Evolutionary conservation across 2,113 vertebrate species (phyloP), one percentile per base, ranked within the genome.

Genomic region (Neomonachus schauinslandi): DNA sequence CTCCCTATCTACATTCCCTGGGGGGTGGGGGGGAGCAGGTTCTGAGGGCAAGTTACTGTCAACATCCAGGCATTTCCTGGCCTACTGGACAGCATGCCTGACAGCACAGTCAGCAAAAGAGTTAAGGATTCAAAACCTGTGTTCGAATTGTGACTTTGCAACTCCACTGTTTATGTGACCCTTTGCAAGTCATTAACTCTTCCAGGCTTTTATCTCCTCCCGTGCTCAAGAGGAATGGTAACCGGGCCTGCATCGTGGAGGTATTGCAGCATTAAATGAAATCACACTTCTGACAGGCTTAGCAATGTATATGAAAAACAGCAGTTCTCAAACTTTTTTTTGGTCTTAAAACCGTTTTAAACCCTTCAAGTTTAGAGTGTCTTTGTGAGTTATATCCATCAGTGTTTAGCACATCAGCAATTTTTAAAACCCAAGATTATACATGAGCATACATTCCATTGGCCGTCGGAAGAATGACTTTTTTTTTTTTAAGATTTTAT

Each of bases 1-100:
- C 53, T 93, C 72, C 49, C 8, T 49, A 79, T 19, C 51, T 39
- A 36, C 16, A 36, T 39, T 89, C 7, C 46, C 33, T 67, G 16
- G 3, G 9, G 67, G 33, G 16, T 1, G 8, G 39, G 4, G 2
- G 74, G 36, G 5, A 16, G 63, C 18, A 33, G 31, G 14, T 46
- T 94, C 19, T 72, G 15, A 77, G 82, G 19, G 71, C 63, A 67
- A 80, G 33, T 76, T 26, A 39, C 10, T 42, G 21, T 59, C 19
- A 42, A 83, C 59, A 94, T 28, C 12, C 15, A 74, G 65, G 22
- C 10, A 19, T 51, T 49, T 71, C n/a, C 89, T 69, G 18, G 51
- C 19, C 46, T 7, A 7, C 46, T 8, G 46, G 46, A 46, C 2
- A 10, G 26, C 0, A 0, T 26, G 42, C 4, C 69, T 92, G 1